A percentile compares a stretch with the other conserved stretches of the same genome.
Conservation (phyloP, 2,113 vertebrate genomes). For the Chlorodrepanis virens region DNA sequence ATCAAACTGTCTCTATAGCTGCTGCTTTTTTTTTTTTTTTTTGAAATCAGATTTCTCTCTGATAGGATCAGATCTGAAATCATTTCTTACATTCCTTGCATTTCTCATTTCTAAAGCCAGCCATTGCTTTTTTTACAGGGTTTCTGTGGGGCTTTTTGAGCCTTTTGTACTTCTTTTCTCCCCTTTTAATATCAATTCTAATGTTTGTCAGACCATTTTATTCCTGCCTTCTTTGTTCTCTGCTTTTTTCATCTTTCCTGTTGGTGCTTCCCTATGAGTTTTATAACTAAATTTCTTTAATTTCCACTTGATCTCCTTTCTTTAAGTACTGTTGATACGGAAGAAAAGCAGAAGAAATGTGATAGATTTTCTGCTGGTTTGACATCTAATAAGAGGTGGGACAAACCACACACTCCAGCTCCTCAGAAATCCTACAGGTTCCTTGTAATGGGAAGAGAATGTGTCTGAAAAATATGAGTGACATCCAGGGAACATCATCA, state of each 20-base stretch:
- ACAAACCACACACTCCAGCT: neutral
- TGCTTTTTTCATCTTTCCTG: neutral
- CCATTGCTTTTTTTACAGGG: neutral
- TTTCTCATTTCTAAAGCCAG: conserved; percentile 18
- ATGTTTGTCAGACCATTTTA: conserved; percentile 16
- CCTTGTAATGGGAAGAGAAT: neutral
- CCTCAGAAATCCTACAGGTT: neutral
- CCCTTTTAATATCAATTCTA: neutral
- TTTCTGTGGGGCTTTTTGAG: neutral
- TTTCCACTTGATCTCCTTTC: neutral
- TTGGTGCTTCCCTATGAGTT: neutral
- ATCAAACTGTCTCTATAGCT: neutral
- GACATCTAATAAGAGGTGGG: neutral
- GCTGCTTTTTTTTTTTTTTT: neutral
- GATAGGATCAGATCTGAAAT: neutral
- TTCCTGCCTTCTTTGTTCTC: conserved; percentile 18
- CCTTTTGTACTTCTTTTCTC: conserved; percentile 6
- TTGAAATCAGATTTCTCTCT: neutral
- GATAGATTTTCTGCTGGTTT: neutral
- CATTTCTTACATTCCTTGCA: conserved; percentile 5
- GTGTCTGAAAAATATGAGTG: neutral
- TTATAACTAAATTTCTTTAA: neutral
- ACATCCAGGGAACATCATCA: neutral
- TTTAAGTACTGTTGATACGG: neutral
- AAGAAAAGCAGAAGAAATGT: neutral